Evolutionary conservation across 2,113 vertebrate genomes (phyloP), one percentile per base, ranked within the genome.

Genomic region (Scopus umbretta): DNA sequence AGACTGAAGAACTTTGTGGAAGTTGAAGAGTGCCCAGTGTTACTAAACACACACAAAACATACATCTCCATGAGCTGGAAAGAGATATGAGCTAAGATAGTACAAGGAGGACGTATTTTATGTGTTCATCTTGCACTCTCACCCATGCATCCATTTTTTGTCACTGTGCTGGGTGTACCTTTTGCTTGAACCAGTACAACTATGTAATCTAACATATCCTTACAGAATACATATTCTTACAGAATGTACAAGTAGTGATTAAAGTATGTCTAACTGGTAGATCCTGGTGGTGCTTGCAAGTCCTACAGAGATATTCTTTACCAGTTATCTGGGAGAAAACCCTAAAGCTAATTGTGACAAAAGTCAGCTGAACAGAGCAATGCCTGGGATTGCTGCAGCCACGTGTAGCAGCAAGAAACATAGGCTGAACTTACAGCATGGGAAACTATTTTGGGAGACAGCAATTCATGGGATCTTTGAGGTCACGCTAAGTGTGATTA

Each of bases 351-450:
- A 50, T 80, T 75, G 36, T 76, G 26, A 62, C 42, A 56, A 47
- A 58, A 62, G 40, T 47, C 68, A 88, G 34, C 34, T 72, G 36
- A 58, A 65, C 65, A 87, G 32, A 65, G 10, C 61, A 74, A 9
- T 29, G 49, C 32, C 65, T 82, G 45, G 21, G 45, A 55, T 65
- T 65, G 23, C 8, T 90, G 66, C 40, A 83, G 81, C 40, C 40
- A 49, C 49, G 16, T 3, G 30, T 18, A 68, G n/a, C 71, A 86
- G 14, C 10, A 43, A 79, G 80, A 65, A 86, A 30, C 45, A 70
- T 0, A 0, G 66, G 32, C 66, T 5, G 3, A 4, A 3, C 53
- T 73, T 59, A 47, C 20, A 43, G 66, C 71, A 50, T 12, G 27
- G 38, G 27, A 82, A 86, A 66, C 59, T 68, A 21, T 58, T 78